Evolutionary conservation across 1,140 invertebrate species (phyloP), one percentile per base, ranked within the genome.

Genomic region (Cheumatopsyche charites): DNA sequence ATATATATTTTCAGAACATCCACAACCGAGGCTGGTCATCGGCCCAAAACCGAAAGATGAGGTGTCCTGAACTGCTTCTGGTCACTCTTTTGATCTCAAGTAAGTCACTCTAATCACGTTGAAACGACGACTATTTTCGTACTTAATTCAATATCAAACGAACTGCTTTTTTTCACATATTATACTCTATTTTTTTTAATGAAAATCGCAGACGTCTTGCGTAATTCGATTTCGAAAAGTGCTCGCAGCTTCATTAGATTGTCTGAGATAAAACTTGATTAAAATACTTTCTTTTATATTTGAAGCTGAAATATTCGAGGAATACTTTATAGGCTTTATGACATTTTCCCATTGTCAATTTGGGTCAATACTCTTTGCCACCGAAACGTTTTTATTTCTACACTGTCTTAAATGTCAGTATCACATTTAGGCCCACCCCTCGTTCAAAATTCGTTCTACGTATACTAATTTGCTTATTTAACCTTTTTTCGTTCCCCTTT

Each of bases 371-470:
- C 47, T 58, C 19, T 17, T 42, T 6, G 26, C 73, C 63, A 61
- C 52, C 49, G 45, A 68, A 58, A 41, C 61, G n/a, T 75, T 70
- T 52, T 67, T 55, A 26, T 74, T 68, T 68, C 55, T 67, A 62
- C 62, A 70, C 61, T 43, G 0, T 23, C 7, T 36, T n/a, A 75
- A 75, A 75, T 75, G 74, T 70, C 74, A 75, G 71, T 58, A 58
- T 72, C 71, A 62, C 71, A 75, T 74, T 74, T 70, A 75, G 67
- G 74, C 73, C 73, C 55, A 25, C 43, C 43, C 26, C 19, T 25
- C 36, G 52, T 15, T 21, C 12, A 43, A 70, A 62, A 15, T 58
- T 36, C 45, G 11, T 41, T 42, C 61, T 26, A 63, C 69, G 36
- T 43, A n/a, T 45, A 23, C 63, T 43, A 47, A 15, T 47, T 13